Evolutionary conservation across 2,888 invertebrate genomes (phyloP).

Genomic region (Calliphora vomitoria): DNA sequence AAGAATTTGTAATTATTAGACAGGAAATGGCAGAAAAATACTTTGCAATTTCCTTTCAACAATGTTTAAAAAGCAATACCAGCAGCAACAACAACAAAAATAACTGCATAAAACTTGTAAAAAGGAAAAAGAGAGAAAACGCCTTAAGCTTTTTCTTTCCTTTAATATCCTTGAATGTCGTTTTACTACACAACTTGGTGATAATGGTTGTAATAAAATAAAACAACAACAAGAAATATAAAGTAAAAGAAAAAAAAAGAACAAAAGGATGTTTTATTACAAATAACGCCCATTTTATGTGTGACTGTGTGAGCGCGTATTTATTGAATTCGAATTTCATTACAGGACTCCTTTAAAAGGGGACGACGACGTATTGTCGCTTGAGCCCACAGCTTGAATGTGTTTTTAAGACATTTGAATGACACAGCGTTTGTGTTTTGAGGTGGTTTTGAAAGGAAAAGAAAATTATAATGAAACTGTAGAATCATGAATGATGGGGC

Average conservation of each 20-base stretch:
- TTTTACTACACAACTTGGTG: conserved; percentile 42
- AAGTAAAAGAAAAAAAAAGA: conserved; percentile 15
- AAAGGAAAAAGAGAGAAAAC: conserved; percentile 35
- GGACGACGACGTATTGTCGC: conserved; percentile 21
- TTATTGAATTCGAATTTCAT: conserved; percentile 58
- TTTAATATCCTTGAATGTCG: conserved; percentile 58
- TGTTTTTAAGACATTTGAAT: conserved; percentile 34
- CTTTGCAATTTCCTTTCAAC: conserved; percentile 69
- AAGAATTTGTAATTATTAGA: conserved; percentile 72
- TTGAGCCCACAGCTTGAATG: neutral
- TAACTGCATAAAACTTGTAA: conserved; percentile 49
- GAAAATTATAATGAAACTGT: neutral
- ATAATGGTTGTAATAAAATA: conserved; percentile 60
- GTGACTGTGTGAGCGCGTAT: conserved; percentile 13
- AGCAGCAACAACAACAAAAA: conserved; percentile 20
- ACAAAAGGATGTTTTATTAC: conserved; percentile 65
- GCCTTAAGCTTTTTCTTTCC: conserved; percentile 52
- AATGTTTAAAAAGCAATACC: conserved; percentile 43
- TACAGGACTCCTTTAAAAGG: conserved; percentile 6
- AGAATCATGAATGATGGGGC: conserved; percentile 1
- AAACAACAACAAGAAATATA: conserved; percentile 7
- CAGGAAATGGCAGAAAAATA: conserved; percentile 72
- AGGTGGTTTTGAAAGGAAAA: neutral
- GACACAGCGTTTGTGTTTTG: conserved; percentile 13
- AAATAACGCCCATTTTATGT: conserved; percentile 59